Conservation (phyloP, 2,797 vertebrate genomes). For the Poecilia wingei region DNA sequence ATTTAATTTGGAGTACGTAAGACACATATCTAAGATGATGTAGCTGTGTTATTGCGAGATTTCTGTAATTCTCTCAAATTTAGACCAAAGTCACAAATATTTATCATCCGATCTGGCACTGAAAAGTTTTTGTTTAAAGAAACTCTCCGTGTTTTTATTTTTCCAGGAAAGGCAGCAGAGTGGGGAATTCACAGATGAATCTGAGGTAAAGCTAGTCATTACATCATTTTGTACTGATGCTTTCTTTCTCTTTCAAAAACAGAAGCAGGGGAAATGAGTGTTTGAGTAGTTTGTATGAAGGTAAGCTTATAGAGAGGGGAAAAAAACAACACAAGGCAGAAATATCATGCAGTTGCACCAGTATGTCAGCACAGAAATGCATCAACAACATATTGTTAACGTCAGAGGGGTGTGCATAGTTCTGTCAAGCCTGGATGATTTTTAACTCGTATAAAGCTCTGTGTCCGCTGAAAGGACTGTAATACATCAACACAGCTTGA, state of each 20-base stretch:
- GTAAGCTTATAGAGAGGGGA: background rate
- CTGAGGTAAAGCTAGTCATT: conserved; percentile 86
- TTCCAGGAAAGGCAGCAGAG: conserved; percentile 84
- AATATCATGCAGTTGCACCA: conserved; percentile 53
- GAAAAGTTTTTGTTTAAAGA: background rate
- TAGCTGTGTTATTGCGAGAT: background rate
- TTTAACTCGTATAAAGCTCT: conserved; percentile 45
- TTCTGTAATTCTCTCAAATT: background rate
- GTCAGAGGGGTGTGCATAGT: conserved; percentile 46
- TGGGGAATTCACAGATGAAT: conserved; percentile 95
- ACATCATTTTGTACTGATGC: conserved; percentile 6
- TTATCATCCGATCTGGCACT: background rate
- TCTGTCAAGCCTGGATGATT: conserved; percentile 57
- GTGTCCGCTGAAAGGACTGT: conserved; percentile 50
- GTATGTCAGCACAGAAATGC: conserved; percentile 40
- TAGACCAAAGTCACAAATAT: background rate
- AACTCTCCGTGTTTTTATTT: conserved; percentile 29
- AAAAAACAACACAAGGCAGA: conserved; percentile 1
- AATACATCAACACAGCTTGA: conserved; percentile 61
- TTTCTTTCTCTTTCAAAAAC: conserved; percentile 6
- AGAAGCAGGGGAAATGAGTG: background rate
- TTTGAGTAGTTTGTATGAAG: conserved; percentile 5
- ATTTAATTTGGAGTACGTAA: background rate
- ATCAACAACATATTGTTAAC: conserved; percentile 46
- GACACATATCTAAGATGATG: background rate